Conservation (phyloP, 2,888 invertebrate genomes). For the Caenorhabditis auriculariae region DNA sequence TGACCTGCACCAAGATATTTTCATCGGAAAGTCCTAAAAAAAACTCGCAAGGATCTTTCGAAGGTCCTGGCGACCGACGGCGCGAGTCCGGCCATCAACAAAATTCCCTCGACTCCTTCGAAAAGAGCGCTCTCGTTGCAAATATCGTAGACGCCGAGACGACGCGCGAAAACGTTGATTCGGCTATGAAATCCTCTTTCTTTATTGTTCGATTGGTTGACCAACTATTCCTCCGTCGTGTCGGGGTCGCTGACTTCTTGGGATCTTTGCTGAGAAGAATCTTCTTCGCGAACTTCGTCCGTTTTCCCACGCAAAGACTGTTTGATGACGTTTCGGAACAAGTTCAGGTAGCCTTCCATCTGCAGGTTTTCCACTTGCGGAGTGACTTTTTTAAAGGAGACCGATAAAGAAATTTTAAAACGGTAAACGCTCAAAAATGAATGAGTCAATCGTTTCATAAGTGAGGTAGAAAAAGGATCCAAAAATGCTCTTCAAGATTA, state of each 20-base stretch:
- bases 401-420: too few relatives aligned
- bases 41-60: too few relatives aligned
- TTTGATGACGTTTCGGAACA: conserved; percentile 17
- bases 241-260: too few relatives aligned
- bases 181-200: too few relatives aligned
- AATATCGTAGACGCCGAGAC: conserved; percentile 18
- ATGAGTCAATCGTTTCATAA: too few relatives aligned
- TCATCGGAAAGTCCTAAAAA: not conserved
- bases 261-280: conserved; percentile 6
- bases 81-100: conserved; percentile 10
- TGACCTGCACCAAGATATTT: not conserved
- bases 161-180: conserved; percentile 1
- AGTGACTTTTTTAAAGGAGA: too few relatives aligned
- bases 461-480: too few relatives aligned
- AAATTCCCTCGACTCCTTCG: conserved; percentile 16
- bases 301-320: conserved; percentile 19
- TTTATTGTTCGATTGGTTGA: too few relatives aligned
- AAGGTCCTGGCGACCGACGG: conserved; percentile 16
- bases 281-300: conserved; percentile 8
- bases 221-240: too few relatives aligned
- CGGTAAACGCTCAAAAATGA: too few relatives aligned
- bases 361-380: too few relatives aligned
- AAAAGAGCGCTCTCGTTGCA: conserved; percentile 18
- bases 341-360: conserved; percentile 18
- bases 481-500: too few relatives aligned